phyloP scores from a whole-genome alignment of 2,113 vertebrate genomes.

The Tympanuchus pallidicinctus region DNA sequence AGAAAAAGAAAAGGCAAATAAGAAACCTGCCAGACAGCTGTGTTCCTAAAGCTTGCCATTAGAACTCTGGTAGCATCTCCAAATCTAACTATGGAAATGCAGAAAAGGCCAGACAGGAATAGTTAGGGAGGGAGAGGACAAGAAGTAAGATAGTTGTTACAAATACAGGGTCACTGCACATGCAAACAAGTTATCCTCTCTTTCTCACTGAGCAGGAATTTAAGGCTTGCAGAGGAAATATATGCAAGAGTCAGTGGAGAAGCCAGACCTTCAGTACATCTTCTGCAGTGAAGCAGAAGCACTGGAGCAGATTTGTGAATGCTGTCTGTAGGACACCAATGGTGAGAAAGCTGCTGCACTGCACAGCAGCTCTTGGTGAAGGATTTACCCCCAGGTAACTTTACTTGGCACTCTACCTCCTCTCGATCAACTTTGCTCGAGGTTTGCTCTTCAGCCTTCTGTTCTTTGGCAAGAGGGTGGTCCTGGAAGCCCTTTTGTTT shows the following conservation, averaged over 20 bases:
- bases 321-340: background rate
- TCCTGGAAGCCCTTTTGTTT: conserved; percentile 84
- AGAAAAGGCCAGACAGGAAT: background rate
- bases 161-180: background rate
- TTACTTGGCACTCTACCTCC: conserved; percentile 37
- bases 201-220: background rate
- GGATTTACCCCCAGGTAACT: background rate
- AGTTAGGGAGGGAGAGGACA: background rate
- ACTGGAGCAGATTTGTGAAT: background rate
- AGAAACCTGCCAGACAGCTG: background rate
- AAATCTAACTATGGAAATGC: background rate
- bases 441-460: conserved; percentile 60
- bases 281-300: background rate
- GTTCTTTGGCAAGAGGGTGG: conserved; percentile 61
- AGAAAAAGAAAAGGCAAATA: conserved; percentile 41
- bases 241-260: background rate
- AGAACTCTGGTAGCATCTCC: background rate
- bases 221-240: background rate
- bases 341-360: background rate
- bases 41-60: background rate
- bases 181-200: background rate
- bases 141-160: background rate
- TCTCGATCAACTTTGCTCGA: conserved; percentile 51
- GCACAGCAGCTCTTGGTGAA: background rate
- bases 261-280: background rate